These are phyloP conservation scores for Eurosta solidaginis DNA, from an alignment of 1,140 invertebrate species.

Conservation along the genomic window DNA sequence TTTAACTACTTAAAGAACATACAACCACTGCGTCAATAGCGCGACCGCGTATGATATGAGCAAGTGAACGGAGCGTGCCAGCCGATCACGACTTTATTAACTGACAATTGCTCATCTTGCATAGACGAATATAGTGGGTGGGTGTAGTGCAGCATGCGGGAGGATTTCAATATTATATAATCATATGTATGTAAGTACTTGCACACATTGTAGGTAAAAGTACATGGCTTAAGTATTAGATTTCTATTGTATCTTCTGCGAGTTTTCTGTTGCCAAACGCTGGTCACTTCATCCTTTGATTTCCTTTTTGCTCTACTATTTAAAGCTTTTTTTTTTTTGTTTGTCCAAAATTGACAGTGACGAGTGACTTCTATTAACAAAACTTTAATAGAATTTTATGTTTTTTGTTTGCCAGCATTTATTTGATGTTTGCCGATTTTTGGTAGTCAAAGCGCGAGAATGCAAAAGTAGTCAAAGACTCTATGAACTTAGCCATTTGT, in stretches of 20 bases:
- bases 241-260: neutral
- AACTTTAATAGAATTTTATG: conserved; percentile 38
- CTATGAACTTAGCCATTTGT: too few relatives aligned
- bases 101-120: conserved; percentile 22
- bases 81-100: conserved; percentile 54
- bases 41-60: neutral
- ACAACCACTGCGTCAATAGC: neutral
- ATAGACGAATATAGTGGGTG: neutral
- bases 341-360: conserved; percentile 41
- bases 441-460: neutral
- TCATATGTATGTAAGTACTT: neutral
- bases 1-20: too few relatives aligned
- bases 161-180: neutral
- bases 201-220: neutral
- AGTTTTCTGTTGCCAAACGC: neutral
- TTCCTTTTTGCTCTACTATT: neutral
- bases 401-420: neutral
- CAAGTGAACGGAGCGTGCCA: conserved; percentile 39
- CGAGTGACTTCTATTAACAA: conserved; percentile 40
- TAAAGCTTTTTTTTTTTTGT: neutral
- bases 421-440: conserved; percentile 8
- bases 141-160: conserved; percentile 2
- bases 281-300: neutral
- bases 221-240: neutral
- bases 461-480: neutral